Conservation (phyloP, 2,797 vertebrate species). For the Sarcoramphus papa region DNA sequence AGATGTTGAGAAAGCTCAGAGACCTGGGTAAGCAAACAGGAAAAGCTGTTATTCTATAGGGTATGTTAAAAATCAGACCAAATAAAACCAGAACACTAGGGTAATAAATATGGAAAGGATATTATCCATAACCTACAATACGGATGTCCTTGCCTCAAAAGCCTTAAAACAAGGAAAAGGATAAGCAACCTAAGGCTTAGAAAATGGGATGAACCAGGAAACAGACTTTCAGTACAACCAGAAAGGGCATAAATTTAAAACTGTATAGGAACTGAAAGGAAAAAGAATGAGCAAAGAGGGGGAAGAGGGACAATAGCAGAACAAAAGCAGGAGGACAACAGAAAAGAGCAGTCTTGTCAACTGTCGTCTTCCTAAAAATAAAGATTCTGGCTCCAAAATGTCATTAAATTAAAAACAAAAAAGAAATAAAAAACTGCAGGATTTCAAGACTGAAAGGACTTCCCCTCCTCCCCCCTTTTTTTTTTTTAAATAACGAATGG, state of each 20-base stretch:
- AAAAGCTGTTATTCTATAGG: background rate
- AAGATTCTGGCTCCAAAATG: background rate
- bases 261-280: background rate
- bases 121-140: background rate
- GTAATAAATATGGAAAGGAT: background rate
- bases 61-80: background rate
- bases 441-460: background rate
- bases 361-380: background rate
- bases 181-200: background rate
- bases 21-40: background rate
- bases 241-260: background rate
- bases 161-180: background rate
- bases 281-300: background rate
- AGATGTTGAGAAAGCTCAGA: background rate
- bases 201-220: background rate
- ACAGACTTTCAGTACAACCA: background rate
- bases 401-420: background rate
- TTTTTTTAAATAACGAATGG: background rate
- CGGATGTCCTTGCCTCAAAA: background rate
- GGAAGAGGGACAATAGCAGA: background rate
- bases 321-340: background rate
- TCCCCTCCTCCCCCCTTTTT: rapidly evolving
- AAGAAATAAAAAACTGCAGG: background rate
- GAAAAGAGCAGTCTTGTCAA: background rate
- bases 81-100: background rate